Base-by-base conservation (phyloP, 2,888 invertebrate species). In the Penaeus monodon region DNA sequence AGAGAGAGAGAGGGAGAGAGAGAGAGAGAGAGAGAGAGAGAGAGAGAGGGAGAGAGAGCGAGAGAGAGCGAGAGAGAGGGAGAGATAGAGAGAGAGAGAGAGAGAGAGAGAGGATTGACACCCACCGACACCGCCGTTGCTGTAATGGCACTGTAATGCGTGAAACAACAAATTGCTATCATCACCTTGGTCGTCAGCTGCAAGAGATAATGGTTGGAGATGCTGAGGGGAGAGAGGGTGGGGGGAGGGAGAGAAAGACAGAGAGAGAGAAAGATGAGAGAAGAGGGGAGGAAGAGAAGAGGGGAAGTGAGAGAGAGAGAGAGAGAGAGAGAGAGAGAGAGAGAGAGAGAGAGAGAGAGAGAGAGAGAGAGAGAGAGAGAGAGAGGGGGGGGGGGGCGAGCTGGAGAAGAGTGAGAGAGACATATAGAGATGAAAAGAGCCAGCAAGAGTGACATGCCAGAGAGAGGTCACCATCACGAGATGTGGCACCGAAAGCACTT, bases 151-250 rank as follows among this genome's bases (percentile, higher is more conserved):
- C 38, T 44, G 38, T 44, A 44, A 44, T 44, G 38, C 38, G 12
- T 77, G 77, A 49, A 57, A 57, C 49, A 77, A 77, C 49, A 77
- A 49, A 57, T 77, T 24, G n/a, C 49, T 77, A 57, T 77, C 49
- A 27, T 57, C 57, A 49, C 57, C 57, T 27, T n/a, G 49, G 49
- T 49, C 77, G 49, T 57, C 77, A 77, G 49, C 57, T 49, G 49
- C 77, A 57, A 27, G 29, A 57, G 77, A 77, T 77, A 49, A 79
- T 79, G 64, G 33, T 57, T 57, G n/a, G 65, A 29, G 33, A 79
- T 33, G 64, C 57, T 33, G 63, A 12, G 27, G 27, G 29, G 33
- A 66, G 80, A 80, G 80, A n/a, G 38, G 66, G 65, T 33, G 66
- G 81, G 68, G 27, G 68, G 29, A 27, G 70, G 57, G 68, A 66